Base-by-base conservation (phyloP, 2,113 vertebrate genomes). In the Chinchilla lanigera region DNA sequence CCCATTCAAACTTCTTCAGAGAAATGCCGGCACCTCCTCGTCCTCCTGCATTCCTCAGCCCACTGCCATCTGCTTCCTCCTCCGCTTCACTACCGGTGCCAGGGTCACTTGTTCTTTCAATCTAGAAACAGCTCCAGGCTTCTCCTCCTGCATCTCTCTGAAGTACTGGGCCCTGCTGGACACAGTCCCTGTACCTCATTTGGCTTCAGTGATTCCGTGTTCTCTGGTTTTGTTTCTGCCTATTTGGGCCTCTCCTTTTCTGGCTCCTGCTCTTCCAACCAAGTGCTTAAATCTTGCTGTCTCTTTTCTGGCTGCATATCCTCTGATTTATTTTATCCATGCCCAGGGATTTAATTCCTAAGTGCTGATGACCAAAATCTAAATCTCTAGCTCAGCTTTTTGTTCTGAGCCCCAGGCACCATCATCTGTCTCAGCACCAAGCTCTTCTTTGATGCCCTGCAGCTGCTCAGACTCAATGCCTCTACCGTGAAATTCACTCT, bases 41-140 rank as follows among this genome's bases (percentile, higher is more conserved):
- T 80, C 60, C 77, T 65, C 54, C 82, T 65, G 56, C 69, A 47
- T 95, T 90, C 90, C 56, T 93, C 94, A 85, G 54, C 77, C 90
- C 90, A 95, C 90, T 54, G 24, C 94, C 81, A 87, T 92, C 87
- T 94, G 89, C 73, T 80, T 73, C 71, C 92, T 98, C 83, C 73
- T 84, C 80, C 89, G 75, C 73, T 67, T 75, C 86, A 56, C 54
- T 86, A 10, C 33, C 95, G 54, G 7, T 92, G 63, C 77, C 86
- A 78, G 7, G 91, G 86, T 96, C 65, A 94, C 94, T 84, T 91
- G 69, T 60, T 89, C 82, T 82, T 33, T 82, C 85, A 52, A 50
- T 71, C 92, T 61, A 81, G 61, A 11, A 35, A 28, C 44, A 35
- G 26, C 78, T 69, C 35, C 50, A 54, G 69, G 38, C 54, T 41